phyloP scores from a whole-genome alignment of 2,113 vertebrate genomes.

The Balaeniceps rex region DNA sequence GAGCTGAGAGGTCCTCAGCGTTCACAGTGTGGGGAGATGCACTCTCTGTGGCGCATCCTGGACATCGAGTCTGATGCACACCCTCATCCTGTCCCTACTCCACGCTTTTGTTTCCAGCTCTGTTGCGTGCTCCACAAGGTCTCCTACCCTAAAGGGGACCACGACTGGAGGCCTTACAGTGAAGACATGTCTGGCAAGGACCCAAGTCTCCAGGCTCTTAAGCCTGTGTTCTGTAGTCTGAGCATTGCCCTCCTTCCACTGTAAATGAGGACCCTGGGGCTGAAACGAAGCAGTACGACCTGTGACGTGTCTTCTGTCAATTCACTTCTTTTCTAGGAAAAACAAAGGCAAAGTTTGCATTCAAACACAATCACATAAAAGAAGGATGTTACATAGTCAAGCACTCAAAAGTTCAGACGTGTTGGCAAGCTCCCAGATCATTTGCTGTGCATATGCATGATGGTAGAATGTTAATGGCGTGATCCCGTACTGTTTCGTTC shows the following conservation, averaged over 20 bases:
- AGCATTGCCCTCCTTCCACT: background rate
- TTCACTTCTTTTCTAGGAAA: background rate
- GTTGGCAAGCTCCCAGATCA: background rate
- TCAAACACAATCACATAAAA: background rate
- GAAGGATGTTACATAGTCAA: background rate
- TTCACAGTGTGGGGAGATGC: background rate
- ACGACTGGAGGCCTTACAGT: background rate
- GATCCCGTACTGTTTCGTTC: background rate
- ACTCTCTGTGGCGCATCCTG: background rate
- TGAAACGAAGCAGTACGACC: background rate
- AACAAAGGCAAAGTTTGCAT: background rate
- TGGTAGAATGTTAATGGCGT: background rate
- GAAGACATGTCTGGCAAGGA: background rate
- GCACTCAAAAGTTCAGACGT: background rate
- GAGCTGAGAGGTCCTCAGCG: background rate
- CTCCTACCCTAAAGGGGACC: background rate
- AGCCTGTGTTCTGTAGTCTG: background rate
- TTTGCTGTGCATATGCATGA: background rate
- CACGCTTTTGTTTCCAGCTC: background rate
- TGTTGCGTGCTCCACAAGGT: rapidly evolving
- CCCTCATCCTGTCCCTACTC: background rate
- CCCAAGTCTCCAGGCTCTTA: background rate
- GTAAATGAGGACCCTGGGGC: background rate
- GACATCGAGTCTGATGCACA: too few species aligned
- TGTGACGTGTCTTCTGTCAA: background rate